Base-by-base conservation (phyloP, 2,113 vertebrate species). In the Synodontis membranacea region DNA sequence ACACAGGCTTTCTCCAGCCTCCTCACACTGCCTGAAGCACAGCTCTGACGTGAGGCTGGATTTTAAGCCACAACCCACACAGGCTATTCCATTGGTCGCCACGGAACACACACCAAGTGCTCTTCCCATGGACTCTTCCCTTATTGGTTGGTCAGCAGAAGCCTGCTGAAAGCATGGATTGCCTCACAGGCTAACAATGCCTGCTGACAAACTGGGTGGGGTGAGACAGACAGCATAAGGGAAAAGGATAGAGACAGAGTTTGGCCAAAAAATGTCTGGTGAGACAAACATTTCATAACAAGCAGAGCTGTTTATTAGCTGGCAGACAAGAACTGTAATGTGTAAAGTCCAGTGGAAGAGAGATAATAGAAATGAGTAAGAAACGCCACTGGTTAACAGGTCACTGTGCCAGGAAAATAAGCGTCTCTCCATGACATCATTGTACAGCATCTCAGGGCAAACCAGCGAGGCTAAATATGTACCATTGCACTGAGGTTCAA, bases 161-260 rank as follows among this genome's bases (percentile, higher is more conserved):
- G 88, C 90, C 88, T 84, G 89, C 84, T 72, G 64, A 72, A 90
- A 87, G 62, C 90, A 88, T 83, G 80, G 92, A 92, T 94, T 94
- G 93, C 93, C 78, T 95, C 94, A 95, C 89, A 79, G 91, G 79
- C 81, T 87, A 95, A 91, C 91, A 92, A 95, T 95, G 91, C 85
- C 81, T 88, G 88, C 84, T 89, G 89, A 92, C 87, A 87, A 68
- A 82, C 82, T 84, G 81, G 86, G 88, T 82, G 88, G 86, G 81
- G 89, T 84, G 80, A 83, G 80, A 72, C 82, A 83, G 80, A 72
- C 82, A 89, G 89, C 82, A 87, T 68, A 88, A 88, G 89, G 84
- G 70, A 80, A 82, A n/a, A 34, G 50, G 82, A 79, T 87, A 88
- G 25, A 84, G 86, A 74, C 78, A 85, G 75, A 54, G 72, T 83